Evolutionary conservation across 2,113 vertebrate genomes (phyloP).

Genomic region (Ovibos moschatus): DNA sequence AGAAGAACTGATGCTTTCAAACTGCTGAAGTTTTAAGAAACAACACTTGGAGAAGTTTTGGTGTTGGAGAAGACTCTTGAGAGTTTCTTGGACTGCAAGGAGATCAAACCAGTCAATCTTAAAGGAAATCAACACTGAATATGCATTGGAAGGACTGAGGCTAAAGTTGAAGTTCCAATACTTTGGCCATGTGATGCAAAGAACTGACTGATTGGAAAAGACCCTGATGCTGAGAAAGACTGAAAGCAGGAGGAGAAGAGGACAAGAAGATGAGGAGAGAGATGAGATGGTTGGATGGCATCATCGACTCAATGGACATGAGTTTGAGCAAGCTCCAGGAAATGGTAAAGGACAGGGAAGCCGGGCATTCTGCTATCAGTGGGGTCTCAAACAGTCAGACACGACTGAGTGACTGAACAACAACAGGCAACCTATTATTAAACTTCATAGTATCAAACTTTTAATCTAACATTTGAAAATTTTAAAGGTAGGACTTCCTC

Average conservation of each 20-base stretch:
- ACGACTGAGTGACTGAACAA: not conserved
- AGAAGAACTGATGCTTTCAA: not conserved
- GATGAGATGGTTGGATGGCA: not conserved
- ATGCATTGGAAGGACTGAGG: not conserved
- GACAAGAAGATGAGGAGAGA: not conserved
- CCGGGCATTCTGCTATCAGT: not conserved
- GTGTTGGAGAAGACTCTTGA: not conserved
- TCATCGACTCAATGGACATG: not conserved
- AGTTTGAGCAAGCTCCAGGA: not conserved
- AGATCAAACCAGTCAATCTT: not conserved
- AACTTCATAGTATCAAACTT: not conserved
- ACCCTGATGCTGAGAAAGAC: not conserved
- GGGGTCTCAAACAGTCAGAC: not conserved
- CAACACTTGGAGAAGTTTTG: not conserved
- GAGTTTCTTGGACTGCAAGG: not conserved
- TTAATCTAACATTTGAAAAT: not conserved
- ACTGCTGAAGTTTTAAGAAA: not conserved
- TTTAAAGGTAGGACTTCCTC: not conserved
- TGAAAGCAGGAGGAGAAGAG: not conserved
- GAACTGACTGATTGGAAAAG: not conserved
- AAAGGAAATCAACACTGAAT: not conserved
- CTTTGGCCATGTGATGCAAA: not conserved
- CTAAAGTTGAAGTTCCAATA: not conserved
- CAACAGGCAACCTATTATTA: not conserved
- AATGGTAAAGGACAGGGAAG: not conserved